Evolutionary conservation across 2,888 invertebrate species (phyloP), one percentile per base, ranked within the genome.

Genomic region (Liodrosophila aerea): DNA sequence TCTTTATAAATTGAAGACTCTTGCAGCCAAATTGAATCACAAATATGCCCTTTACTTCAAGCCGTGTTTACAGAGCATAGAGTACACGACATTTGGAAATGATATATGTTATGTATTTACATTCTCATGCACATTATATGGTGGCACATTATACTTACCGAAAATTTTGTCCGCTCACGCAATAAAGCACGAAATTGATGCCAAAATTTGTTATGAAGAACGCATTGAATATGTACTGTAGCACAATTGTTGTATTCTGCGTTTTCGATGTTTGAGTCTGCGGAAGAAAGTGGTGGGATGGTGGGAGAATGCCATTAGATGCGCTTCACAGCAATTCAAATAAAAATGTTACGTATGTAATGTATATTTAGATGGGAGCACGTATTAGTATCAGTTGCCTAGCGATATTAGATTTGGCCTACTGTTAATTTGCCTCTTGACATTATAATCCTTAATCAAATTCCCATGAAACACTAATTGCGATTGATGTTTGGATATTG

Each of bases 201-300:
- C 95, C 95, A 85, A 95, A 96, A 90, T 96, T 96, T 4, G 94
- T 94, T 85, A 95, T 92, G 90, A 95, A 96, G 40, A 95, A 91
- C 69, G 94, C 90, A 65, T 93, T 92, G 53, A 93, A 92, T 64
- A 93, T 90, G 73, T 94, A 93, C 85, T 95, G 95, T 29, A 93
- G 80, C 0, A 92, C 91, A 16, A 92, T 89, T 86, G 92, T 91
- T 0, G 90, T 89, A 34, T 91, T 91, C 45, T 81, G 67, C 8
- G 84, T 86, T 39, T 71, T 67, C 18, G 89, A 87, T 44, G 90
- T 82, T 59, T 90, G 88, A 18, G 89, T 88, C 89, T 92, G 84
- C 9, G n/a, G 18, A 11, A 11, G 4, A 40, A 0, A 11, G 12
- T 27, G 15, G 4, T n/a, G 7, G n/a, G 31, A 53, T 37, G 31